Base-by-base conservation (phyloP, 2,797 vertebrate species). In the Notolabrus celidotus region DNA sequence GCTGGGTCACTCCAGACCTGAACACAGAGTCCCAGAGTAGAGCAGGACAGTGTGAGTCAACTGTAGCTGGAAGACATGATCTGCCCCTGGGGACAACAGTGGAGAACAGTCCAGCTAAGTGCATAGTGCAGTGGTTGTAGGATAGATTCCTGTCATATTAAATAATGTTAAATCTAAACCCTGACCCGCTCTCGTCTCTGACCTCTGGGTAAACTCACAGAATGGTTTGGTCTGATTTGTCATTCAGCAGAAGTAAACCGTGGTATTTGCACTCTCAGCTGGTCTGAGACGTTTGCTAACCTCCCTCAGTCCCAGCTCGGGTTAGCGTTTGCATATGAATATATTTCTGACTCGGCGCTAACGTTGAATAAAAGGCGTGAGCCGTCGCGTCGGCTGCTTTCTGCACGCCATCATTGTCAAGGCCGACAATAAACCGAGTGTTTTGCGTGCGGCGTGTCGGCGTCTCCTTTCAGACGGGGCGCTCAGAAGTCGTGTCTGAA, bases 371-470 rank as follows among this genome's bases (percentile, higher is more conserved):
- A 73, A 74, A 74, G 62, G 61, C 60, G 43, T 11, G 64, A 51
- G 16, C 36, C 33, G 38, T 1, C 22, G 14, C 11, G 45, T 22
- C 45, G 42, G 43, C 66, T 14, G 10, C 67, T 16, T 1, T 12
- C 61, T 7, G 78, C 79, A 76, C 75, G 79, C 71, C 85, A 33
- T 65, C 77, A 79, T 89, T 88, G 77, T 60, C 41, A 46, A 42
- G 42, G 57, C 84, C 45, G 47, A 33, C 34, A 43, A 52, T 16
- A 67, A 77, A 77, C 74, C 79, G 72, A 85, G 84, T 79, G 19
- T 12, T 89, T 94, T 93, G 92, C 88, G 91, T 93, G 58, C 20
- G 16, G 67, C 78, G 78, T 82, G 91, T 71, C 71, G 83, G 47
- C 64, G 47, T 4, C 45, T 80, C 84, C 60, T 85, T 90, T 92